A percentile compares a stretch with the other conserved stretches of the same genome.
phyloP scores from a whole-genome alignment of 2,113 vertebrate species.

The Salvator merianae region DNA sequence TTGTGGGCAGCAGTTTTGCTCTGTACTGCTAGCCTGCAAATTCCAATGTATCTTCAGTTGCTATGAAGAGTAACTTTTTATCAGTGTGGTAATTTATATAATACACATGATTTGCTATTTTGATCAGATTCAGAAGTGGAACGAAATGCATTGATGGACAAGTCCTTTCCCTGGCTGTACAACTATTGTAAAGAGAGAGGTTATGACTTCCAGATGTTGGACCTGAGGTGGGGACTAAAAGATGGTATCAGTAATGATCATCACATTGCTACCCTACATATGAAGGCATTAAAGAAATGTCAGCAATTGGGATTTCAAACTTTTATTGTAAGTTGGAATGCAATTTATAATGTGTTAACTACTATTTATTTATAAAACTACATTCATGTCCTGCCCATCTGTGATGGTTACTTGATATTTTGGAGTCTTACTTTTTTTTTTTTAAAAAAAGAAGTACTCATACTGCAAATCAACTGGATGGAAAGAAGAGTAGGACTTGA shows the following conservation, averaged over 20 bases:
- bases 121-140: constrained; percentile 68
- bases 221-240: constrained; percentile 63
- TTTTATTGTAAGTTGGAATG: constrained; percentile 62
- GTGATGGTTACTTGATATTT: not conserved
- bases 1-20: too few species aligned
- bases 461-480: constrained; percentile 1
- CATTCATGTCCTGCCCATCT: too few species aligned
- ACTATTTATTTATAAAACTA: not conserved
- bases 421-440: not conserved
- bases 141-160: constrained; percentile 66
- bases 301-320: constrained; percentile 54
- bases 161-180: constrained; percentile 62
- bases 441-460: not conserved
- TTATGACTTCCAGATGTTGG: constrained; percentile 69
- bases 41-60: not conserved
- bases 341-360: not conserved
- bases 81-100: not conserved
- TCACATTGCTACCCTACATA: constrained; percentile 41
- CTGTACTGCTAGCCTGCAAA: not conserved
- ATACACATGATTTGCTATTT: constrained; percentile 12
- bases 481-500: not conserved
- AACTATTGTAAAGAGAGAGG: constrained; percentile 68
- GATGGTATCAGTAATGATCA: constrained; percentile 59
- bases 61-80: constrained; percentile 12
- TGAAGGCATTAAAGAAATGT: constrained; percentile 63